phyloP scores from a whole-genome alignment of 2,888 invertebrate genomes.

The Andrena haemorrhoa region DNA sequence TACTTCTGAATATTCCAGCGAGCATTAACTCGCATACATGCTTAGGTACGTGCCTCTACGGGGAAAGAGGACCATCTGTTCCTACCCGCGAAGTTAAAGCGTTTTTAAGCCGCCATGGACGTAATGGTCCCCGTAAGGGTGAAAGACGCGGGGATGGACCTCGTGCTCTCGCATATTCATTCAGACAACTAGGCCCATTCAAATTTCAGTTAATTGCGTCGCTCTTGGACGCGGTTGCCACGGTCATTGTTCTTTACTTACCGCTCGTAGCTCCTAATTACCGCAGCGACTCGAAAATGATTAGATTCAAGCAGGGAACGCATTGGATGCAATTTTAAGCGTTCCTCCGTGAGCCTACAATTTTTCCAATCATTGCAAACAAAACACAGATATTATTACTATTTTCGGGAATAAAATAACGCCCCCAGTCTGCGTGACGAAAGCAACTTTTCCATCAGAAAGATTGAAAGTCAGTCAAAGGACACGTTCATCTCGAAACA shows the following conservation, averaged over 20 bases:
- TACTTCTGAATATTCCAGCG: slow-evolving; percentile 67
- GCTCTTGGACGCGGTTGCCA: slow-evolving; percentile 1
- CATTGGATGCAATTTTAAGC: too few species aligned
- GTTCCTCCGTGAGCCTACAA: too few species aligned
- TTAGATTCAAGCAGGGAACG: neutral
- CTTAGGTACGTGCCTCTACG: slow-evolving; percentile 44
- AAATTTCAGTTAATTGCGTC: slow-evolving; percentile 53
- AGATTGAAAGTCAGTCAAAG: neutral
- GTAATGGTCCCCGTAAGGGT: slow-evolving; percentile 40
- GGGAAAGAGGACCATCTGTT: slow-evolving; percentile 64
- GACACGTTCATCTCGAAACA: slow-evolving; percentile 5
- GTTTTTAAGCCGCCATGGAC: slow-evolving; percentile 64
- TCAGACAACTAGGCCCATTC: slow-evolving; percentile 33
- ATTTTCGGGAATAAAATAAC: too few species aligned
- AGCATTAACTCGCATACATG: slow-evolving; percentile 65
- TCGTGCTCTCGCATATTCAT: slow-evolving; percentile 59
- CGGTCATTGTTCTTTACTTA: neutral
- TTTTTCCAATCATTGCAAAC: too few species aligned
- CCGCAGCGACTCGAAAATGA: neutral
- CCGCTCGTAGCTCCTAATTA: neutral
- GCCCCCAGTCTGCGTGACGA: too few species aligned
- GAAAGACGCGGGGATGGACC: slow-evolving; percentile 49
- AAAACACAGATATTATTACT: too few species aligned
- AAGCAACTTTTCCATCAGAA: neutral
- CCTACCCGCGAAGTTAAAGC: slow-evolving; percentile 64